Base-by-base conservation (phyloP, 2,888 invertebrate species). In the Drosophila tripunctata region DNA sequence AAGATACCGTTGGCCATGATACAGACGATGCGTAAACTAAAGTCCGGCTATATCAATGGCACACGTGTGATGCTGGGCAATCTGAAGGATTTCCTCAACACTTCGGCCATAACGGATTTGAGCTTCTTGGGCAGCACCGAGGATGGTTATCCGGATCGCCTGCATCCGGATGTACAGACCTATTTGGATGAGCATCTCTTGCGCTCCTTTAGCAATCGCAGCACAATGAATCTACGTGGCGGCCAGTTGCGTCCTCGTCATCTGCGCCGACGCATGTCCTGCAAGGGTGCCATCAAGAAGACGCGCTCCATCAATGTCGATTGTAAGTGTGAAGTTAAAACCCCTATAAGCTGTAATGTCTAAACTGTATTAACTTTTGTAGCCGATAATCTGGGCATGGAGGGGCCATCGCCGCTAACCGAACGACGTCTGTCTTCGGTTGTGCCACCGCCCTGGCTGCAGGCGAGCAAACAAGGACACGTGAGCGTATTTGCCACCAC, bases 21-120 rank as follows among this genome's bases (percentile, higher is more conserved):
- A 79, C 98, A 98, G 2, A 99, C 99, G 1, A 97, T 99, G 94
- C 98, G 98, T 90, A 99, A 99, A 92, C 92, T 99, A 3, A 98
- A 98, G 91, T 98, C 98, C 64, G 99, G 99, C 7, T 99, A 99
- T 90, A 98, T 99, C 52, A 98, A 98, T 89, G 99, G 99, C n/a
- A 99, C 99, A 0, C 94, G 99, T 82, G 99, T 99, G 0, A 97
- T 98, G 58, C 92, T 99, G 63, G 99, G 99, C n/a, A 96, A 96
- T 90, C 92, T 99, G 24, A 96, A 95, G 71, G 99, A 99, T 78
- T 99, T 99, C 91, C 92, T 99, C 60, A 98, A 96, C 87, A 99
- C 99, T 0, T 99, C 99, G 2, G 99, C 99, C 69, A 96, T 99
- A 43, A 98, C 98, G 1, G 98, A 99, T 92, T 93, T 99, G 77